A percentile compares a stretch with the other conserved stretches of the same genome.
These are phyloP conservation scores for Tetrax tetrax DNA, from an alignment of 2,113 vertebrate genomes.

Conservation along the genomic window DNA sequence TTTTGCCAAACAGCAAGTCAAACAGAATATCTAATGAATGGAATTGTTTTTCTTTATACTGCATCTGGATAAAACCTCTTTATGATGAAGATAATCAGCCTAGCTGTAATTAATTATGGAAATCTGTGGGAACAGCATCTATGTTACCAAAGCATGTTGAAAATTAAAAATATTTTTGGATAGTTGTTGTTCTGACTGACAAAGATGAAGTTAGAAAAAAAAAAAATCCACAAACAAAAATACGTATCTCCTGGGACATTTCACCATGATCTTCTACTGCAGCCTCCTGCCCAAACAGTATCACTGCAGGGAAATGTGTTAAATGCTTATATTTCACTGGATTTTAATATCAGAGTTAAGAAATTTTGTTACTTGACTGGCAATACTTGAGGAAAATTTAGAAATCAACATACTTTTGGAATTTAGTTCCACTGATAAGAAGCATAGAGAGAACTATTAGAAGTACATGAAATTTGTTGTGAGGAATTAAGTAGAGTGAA, in stretches of 20 bases:
- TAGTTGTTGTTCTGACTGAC: not conserved
- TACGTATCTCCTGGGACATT: not conserved
- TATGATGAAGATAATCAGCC: not conserved
- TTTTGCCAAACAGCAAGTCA: not conserved
- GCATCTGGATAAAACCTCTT: not conserved
- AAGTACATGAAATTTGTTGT: not conserved
- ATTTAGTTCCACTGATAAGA: not conserved
- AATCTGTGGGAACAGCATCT: not conserved
- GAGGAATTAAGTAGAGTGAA: not conserved
- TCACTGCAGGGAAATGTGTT: constrained; percentile 41
- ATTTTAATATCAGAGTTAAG: not conserved
- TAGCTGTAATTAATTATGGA: not conserved
- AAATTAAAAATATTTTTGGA: not conserved
- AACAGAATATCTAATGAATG: not conserved
- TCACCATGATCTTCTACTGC: constrained; percentile 65
- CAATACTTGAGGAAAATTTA: not conserved
- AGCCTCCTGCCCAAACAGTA: constrained; percentile 69
- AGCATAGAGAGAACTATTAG: not conserved
- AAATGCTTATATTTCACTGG: not conserved
- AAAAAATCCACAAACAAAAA: not conserved
- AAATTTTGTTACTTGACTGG: not conserved
- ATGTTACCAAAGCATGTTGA: not conserved
- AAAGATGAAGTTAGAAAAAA: not conserved
- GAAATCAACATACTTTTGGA: not conserved
- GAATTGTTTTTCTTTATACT: not conserved